phyloP scores from a whole-genome alignment of 2,888 invertebrate genomes.

The Diarsia rubi region DNA sequence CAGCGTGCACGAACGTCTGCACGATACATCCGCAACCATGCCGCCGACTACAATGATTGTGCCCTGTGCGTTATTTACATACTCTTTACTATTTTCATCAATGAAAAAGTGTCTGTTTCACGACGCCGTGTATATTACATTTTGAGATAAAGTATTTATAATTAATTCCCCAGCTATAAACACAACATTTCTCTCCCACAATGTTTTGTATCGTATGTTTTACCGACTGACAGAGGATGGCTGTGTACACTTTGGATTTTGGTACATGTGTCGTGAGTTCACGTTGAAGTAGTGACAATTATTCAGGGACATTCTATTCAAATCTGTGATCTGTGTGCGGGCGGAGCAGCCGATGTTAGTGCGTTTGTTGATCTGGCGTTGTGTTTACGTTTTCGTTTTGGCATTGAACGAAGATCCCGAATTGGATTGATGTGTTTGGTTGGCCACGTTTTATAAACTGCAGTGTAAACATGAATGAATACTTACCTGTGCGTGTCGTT shows the following conservation, averaged over 20 bases:
- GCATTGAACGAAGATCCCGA: conserved; percentile 85
- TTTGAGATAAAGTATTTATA: conserved; percentile 30
- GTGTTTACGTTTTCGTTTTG: conserved; percentile 88
- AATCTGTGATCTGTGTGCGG: conserved; percentile 73
- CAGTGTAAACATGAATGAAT: conserved; percentile 79
- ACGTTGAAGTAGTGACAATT: conserved; percentile 74
- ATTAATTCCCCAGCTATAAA: conserved; percentile 42
- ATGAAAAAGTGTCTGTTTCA: conserved; percentile 60
- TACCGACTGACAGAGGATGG: conserved; percentile 70
- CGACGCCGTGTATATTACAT: conserved; percentile 42
- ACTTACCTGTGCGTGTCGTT: conserved; percentile 65
- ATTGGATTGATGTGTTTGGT: conserved; percentile 83
- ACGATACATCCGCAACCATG: conserved; percentile 84
- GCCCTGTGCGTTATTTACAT: conserved; percentile 85
- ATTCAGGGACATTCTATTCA: conserved; percentile 77
- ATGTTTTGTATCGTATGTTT: conserved; percentile 69
- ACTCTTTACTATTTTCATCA: conserved; percentile 55
- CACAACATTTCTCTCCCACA: conserved; percentile 61
- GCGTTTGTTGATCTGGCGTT: conserved; percentile 83
- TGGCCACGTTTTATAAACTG: conserved; percentile 78
- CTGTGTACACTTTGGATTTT: conserved; percentile 71
- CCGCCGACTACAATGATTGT: conserved; percentile 90
- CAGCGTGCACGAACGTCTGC: conserved; percentile 82
- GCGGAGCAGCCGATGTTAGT: conserved; percentile 75
- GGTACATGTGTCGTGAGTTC: conserved; percentile 73